A percentile compares a stretch with the other conserved stretches of the same genome.
phyloP scores from a whole-genome alignment of 2,888 invertebrate species.

The Callinectes sapidus region DNA sequence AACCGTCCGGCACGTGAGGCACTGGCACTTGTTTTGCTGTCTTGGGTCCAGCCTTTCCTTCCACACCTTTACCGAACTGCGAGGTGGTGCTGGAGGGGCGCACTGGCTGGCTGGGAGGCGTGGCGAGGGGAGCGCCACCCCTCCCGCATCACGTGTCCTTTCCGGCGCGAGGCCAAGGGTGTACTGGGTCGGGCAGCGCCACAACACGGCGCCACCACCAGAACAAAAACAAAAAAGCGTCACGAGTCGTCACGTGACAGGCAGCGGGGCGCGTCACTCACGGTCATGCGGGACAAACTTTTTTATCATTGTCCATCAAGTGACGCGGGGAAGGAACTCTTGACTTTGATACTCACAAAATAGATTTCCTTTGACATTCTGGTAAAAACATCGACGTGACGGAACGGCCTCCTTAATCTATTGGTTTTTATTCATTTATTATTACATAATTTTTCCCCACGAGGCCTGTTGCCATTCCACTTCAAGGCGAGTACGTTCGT shows the following conservation, averaged over 20 bases:
- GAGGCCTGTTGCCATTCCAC: not conserved
- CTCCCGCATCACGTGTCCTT: not conserved
- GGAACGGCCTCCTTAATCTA: not conserved
- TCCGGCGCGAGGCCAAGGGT: constrained; percentile 6
- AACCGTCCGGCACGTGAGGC: constrained; percentile 59
- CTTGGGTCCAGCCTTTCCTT: constrained; percentile 37
- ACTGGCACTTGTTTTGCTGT: constrained; percentile 63
- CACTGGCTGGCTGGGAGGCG: not conserved
- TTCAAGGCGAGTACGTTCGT: not conserved
- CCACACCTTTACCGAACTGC: not conserved
- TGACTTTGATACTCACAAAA: not conserved
- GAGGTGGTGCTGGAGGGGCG: not conserved
- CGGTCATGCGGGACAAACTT: not conserved
- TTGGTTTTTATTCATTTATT: not conserved
- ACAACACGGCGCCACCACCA: not conserved
- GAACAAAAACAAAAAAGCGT: not conserved
- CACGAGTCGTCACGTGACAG: not conserved
- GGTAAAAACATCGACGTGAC: not conserved
- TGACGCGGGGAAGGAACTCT: not conserved
- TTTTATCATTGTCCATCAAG: not conserved
- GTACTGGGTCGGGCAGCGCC: not conserved
- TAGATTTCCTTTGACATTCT: not conserved
- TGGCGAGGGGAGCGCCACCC: not conserved
- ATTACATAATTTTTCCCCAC: not conserved
- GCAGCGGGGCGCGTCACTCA: not conserved